phyloP scores from a whole-genome alignment of 1,140 invertebrate species.

The Calephelis nemesis region DNA sequence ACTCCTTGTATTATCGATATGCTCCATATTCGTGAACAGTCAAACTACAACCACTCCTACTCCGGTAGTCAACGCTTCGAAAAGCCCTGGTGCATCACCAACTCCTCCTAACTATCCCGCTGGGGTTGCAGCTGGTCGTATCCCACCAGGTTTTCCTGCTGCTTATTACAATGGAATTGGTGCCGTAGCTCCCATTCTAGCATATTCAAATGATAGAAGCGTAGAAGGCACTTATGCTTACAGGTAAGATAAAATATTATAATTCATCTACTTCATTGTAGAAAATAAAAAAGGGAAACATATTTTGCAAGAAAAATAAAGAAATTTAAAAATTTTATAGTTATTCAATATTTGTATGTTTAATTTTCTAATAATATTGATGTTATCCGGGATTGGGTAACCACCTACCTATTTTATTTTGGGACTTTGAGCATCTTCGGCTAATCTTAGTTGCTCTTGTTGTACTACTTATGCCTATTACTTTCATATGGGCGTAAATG shows the following conservation, averaged over 20 bases:
- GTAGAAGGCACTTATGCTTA: conserved; percentile 65
- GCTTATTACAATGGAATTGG: conserved; percentile 45
- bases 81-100: background rate
- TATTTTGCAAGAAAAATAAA: too few species aligned
- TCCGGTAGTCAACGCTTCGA: background rate
- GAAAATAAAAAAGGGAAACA: too few species aligned
- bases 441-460: too few species aligned
- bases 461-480: too few species aligned
- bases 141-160: conserved; percentile 38
- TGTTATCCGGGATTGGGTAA: too few species aligned
- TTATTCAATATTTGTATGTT: too few species aligned
- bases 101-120: background rate
- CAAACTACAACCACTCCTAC: background rate
- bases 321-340: too few species aligned
- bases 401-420: too few species aligned
- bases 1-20: conserved; percentile 15
- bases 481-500: too few species aligned
- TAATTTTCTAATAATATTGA: too few species aligned
- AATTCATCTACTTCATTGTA: too few species aligned
- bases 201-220: conserved; percentile 59
- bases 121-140: conserved; percentile 4
- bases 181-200: conserved; percentile 57
- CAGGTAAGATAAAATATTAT: conserved; percentile 42
- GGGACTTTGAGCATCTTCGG: too few species aligned
- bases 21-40: conserved; percentile 3